Conservation (phyloP, 2,113 vertebrate genomes). For the Entelurus aequoreus region DNA sequence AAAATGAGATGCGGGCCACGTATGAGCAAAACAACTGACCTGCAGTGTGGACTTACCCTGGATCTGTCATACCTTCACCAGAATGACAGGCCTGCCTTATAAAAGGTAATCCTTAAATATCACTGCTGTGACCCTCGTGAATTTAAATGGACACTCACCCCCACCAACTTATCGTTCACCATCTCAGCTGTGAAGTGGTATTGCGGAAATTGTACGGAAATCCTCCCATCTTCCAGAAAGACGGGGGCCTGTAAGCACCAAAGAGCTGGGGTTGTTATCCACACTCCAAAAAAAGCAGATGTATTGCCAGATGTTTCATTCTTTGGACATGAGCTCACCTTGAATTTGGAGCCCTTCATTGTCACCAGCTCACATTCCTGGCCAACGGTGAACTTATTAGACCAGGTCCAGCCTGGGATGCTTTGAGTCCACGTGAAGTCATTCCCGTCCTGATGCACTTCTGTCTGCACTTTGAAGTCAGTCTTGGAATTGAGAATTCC, state of each 20-base stretch:
- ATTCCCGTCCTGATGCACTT: conserved; percentile 80
- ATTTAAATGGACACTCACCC: conserved; percentile 69
- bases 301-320: not conserved
- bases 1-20: no score
- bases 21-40: no score
- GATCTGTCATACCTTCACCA: no score
- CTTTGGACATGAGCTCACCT: conserved; percentile 61
- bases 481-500: conserved; percentile 76
- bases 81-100: no score
- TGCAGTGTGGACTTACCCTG: no score
- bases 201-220: conserved; percentile 75
- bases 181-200: conserved; percentile 80
- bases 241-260: conserved; percentile 68
- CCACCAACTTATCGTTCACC: conserved; percentile 74
- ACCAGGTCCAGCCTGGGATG: conserved; percentile 68
- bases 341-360: conserved; percentile 77
- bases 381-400: conserved; percentile 76
- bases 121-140: not conserved
- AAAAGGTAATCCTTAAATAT: not conserved
- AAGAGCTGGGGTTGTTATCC: not conserved
- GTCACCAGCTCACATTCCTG: conserved; percentile 79
- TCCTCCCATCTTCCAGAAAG: conserved; percentile 71
- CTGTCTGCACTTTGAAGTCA: conserved; percentile 77
- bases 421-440: conserved; percentile 80
- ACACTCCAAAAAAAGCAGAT: not conserved